Evolutionary conservation across 2,888 invertebrate species (phyloP), one percentile per base, ranked within the genome.

Genomic region (Platypus cylindrus): DNA sequence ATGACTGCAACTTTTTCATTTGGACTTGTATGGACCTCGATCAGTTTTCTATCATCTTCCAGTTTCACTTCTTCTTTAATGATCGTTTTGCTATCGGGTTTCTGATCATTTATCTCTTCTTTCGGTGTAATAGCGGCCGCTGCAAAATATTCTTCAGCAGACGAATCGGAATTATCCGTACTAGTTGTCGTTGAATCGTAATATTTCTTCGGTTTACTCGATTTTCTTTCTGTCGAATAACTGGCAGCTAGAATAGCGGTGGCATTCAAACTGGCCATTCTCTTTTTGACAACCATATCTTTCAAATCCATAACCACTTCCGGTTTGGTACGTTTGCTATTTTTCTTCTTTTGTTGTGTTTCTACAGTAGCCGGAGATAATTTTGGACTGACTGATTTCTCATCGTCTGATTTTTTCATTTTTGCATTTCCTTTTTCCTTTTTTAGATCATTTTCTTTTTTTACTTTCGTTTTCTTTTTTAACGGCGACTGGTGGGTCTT

Each of bases 231-330:
- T 25, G 66, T 63, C 2, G 71, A 71, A 52, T 89, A 89, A 45
- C 85, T 86, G 13, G 89, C 89, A 0, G 87, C 86, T 45, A 90
- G 67, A 51, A 90, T 89, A 13, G 90, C 90, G 20, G 83, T 80
- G 9, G 90, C 90, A 59, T 90, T 90, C 17, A 90, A 64, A 55
- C 86, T 86, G 13, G 90, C 90, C 87, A 90, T 87, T 17, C 90
- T 72, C 56, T 89, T 90, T 47, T 82, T 73, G 11, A 87, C 86
- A 4, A 87, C 78, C 75, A 86, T 84, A 48, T 86, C 86, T 51
- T 83, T 83, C 30, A 86, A 65, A 52, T 85, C 85, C 80, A 82
- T 81, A 16, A 75, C 70, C 24, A 74, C 62, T 56, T 77, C 76
- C 35, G 67, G 68, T 45, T 71, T 64, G 41, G 69, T 72, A n/a